Evolutionary conservation across 2,888 invertebrate species (phyloP), one percentile per base, ranked within the genome.

Genomic region (Agrilus biguttatus): DNA sequence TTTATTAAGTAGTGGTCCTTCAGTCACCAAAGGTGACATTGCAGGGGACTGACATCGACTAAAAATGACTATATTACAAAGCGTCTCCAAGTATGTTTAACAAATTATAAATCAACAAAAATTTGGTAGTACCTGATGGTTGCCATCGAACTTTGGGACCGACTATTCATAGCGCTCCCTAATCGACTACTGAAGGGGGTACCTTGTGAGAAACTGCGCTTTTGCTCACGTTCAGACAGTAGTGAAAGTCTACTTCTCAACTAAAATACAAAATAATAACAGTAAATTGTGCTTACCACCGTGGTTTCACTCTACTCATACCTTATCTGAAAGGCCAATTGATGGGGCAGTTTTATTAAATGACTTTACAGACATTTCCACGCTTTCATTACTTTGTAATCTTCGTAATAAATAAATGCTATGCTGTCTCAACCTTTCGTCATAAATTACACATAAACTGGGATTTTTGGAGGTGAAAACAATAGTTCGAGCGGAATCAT

Each of bases 381-480:
- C 41, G 50, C 54, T 58, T 64, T 91, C 92, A 49, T 88, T 84
- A 19, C 72, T 62, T 2, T 76, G 73, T 1, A 89, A 78, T 61
- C 79, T 82, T 4, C 92, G 71, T 28, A 93, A 73, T 52, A 74
- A 79, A 72, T 87, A 91, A 3, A 91, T 73, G 8, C 86, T 84
- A 66, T 93, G 93, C 36, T 79, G 75, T 5, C 80, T 81, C 33
- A 79, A 70, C 58, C 80, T 79, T 49, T 74, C 75, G 60, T 91
- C 88, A 54, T 84, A 92, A 0, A 88, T 63, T 48, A 95, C 68
- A 47, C 88, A 80, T 39, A 95, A 71, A 52, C 91, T 89, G 0
- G 88, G 88, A 43, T 80, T 73, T 17, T 77, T 75, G 55, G 74
- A 77, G 0, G 87, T 81, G 58, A 80, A 90, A 39, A 92, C 78